Conservation (phyloP, 2,113 vertebrate species). For the Anhinga anhinga region DNA sequence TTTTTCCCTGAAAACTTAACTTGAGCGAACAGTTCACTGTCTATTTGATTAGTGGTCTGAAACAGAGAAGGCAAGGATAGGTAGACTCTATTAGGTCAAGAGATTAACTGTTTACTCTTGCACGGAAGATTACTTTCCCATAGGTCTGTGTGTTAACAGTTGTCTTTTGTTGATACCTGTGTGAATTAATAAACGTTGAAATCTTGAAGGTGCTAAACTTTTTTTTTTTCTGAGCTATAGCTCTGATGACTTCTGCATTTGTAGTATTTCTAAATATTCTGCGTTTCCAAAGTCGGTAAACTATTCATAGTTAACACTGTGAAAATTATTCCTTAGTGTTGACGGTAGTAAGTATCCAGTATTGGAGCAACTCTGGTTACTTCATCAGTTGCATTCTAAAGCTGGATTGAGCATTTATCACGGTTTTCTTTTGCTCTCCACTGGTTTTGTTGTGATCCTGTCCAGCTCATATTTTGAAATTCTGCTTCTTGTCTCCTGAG, state of each 20-base stretch:
- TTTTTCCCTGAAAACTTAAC: not conserved
- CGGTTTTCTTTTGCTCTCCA: not conserved
- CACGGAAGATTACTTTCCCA: not conserved
- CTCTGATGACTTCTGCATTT: not conserved
- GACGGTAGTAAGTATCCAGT: not conserved
- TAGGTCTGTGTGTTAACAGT: not conserved
- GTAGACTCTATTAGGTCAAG: not conserved
- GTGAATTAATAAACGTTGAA: not conserved
- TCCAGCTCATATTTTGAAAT: not conserved
- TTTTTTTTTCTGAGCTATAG: not conserved
- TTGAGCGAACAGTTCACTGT: not conserved
- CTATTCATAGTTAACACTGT: not conserved
- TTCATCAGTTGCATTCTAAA: not conserved
- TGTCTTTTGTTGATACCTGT: not conserved
- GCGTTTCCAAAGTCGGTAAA: not conserved
- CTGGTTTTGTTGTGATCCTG: not conserved
- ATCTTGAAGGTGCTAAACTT: not conserved
- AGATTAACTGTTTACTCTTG: not conserved
- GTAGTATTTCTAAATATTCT: not conserved
- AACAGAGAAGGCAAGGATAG: not conserved
- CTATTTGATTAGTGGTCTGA: not conserved
- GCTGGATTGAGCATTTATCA: not conserved
- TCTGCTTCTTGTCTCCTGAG: not conserved
- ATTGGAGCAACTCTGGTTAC: not conserved
- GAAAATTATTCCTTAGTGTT: not conserved